Percentiles rank a stretch among this genome's conserved stretches.
Evolutionary conservation across 2,797 vertebrate genomes (phyloP).

Genomic region (Enteromius radiatus): DNA sequence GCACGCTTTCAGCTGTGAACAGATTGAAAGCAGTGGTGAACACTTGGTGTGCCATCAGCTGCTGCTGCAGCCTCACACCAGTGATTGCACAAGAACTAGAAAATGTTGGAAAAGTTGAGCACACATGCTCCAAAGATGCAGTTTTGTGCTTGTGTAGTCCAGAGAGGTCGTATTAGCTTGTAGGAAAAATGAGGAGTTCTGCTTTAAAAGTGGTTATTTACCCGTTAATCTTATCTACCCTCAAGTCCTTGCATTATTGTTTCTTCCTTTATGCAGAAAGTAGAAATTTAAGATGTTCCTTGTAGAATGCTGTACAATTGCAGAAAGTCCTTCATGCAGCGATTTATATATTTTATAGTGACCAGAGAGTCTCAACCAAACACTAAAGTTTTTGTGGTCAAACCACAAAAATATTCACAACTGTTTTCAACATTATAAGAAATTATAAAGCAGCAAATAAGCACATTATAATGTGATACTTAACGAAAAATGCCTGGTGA

Average conservation of each 20-base stretch:
- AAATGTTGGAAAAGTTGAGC: background rate
- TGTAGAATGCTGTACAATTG: background rate
- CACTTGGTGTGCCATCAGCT: background rate
- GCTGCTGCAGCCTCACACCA: background rate
- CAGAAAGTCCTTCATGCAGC: background rate
- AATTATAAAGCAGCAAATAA: background rate
- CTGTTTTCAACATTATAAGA: background rate
- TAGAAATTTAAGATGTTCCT: background rate
- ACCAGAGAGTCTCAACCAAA: background rate
- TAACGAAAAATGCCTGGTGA: background rate
- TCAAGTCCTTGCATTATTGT: too few relatives aligned
- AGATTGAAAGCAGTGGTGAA: background rate
- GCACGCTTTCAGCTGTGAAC: constrained; percentile 57
- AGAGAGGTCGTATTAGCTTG: background rate
- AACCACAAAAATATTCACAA: background rate
- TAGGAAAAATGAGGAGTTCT: background rate
- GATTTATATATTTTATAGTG: background rate
- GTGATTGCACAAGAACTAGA: background rate
- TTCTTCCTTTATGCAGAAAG: background rate
- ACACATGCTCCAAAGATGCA: background rate
- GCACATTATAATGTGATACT: background rate
- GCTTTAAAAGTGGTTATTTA: background rate
- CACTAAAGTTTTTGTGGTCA: too few relatives aligned
- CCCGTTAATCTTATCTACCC: too few relatives aligned
- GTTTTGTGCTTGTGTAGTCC: background rate